phyloP scores from a whole-genome alignment of 1,140 invertebrate genomes.

The Drosophila yakuba region DNA sequence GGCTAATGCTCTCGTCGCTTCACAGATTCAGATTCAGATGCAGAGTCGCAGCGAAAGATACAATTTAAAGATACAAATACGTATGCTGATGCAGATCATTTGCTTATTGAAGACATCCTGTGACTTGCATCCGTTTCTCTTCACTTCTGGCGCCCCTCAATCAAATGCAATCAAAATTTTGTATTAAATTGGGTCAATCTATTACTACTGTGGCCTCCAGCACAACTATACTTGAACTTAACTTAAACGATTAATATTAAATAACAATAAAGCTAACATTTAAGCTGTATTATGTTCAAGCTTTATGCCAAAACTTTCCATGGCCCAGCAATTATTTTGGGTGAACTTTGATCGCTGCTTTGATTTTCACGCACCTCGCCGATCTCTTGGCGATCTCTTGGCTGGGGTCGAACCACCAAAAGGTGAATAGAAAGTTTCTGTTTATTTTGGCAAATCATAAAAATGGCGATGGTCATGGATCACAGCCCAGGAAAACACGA shows the following conservation, averaged over 20 bases:
- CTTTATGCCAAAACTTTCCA: constrained; percentile 24
- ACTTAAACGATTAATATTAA: too few species aligned
- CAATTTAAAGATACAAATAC: constrained; percentile 15
- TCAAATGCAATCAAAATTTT: not conserved
- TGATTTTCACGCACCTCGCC: constrained; percentile 23
- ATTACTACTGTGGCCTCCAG: too few species aligned
- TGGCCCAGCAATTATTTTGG: not conserved
- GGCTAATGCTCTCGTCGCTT: constrained; percentile 28
- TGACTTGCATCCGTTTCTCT: constrained; percentile 19
- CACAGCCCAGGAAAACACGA: constrained; percentile 54
- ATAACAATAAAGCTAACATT: too few species aligned
- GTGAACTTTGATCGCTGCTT: constrained; percentile 28
- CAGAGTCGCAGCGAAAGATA: constrained; percentile 1
- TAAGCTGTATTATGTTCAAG: not conserved
- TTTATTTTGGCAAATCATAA: constrained; percentile 75
- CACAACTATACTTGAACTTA: too few species aligned
- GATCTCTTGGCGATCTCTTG: constrained; percentile 27
- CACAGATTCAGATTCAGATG: constrained; percentile 19
- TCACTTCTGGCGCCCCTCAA: not conserved
- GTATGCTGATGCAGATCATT: constrained; percentile 29
- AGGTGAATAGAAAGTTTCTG: constrained; percentile 57
- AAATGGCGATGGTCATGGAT: constrained; percentile 79
- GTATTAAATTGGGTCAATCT: not conserved
- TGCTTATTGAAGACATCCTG: constrained; percentile 73
- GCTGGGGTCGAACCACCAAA: not conserved